phyloP scores from a whole-genome alignment of 2,113 vertebrate species.

The Erinaceus europaeus region DNA sequence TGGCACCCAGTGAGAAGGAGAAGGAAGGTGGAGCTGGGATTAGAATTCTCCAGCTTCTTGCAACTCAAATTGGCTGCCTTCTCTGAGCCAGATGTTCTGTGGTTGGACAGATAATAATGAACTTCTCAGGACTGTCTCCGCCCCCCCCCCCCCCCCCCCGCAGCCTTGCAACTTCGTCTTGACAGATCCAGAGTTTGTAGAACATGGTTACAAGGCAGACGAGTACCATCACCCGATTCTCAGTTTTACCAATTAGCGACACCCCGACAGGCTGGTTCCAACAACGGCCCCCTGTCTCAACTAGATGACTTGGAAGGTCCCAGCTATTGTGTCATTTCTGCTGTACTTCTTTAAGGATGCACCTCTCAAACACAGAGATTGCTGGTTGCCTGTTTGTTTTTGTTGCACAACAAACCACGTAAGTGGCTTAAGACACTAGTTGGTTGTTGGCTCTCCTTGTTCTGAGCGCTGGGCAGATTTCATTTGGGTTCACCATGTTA shows the following conservation, averaged over 20 bases:
- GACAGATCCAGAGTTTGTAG: background rate
- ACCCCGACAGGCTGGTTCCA: background rate
- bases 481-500: background rate
- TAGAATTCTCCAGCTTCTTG: background rate
- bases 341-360: background rate
- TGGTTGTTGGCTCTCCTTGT: background rate
- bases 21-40: background rate
- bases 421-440: background rate
- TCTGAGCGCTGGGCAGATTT: background rate
- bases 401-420: background rate
- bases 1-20: background rate
- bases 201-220: background rate
- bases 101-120: background rate
- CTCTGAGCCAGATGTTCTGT: background rate
- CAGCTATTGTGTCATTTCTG: background rate
- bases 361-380: background rate
- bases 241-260: constrained; percentile 30
- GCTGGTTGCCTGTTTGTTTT: background rate
- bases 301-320: constrained; percentile 32
- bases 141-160: background rate
- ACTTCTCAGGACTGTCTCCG: background rate
- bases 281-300: background rate
- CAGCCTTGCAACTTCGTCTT: background rate
- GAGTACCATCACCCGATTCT: background rate
- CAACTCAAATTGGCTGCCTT: background rate